A percentile compares a stretch with the other conserved stretches of the same genome.
Conservation (phyloP, 92 coral and sea anemone genomes). For the Meandrina meandrites region DNA sequence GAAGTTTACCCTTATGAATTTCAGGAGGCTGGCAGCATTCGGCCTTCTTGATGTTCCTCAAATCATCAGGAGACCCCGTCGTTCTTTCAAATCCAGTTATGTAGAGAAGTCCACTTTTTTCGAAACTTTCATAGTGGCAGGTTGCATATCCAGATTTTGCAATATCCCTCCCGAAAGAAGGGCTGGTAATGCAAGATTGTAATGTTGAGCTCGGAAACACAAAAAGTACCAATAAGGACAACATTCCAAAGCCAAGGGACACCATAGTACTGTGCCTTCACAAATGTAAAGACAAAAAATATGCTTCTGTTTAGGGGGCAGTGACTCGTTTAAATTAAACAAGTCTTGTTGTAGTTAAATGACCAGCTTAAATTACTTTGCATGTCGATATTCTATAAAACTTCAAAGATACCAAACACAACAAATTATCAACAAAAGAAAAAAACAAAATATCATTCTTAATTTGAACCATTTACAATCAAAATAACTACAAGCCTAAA, state of each 20-base stretch:
- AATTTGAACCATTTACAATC: too few species aligned
- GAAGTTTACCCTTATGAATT: background rate
- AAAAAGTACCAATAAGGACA: background rate
- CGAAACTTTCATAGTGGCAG: background rate
- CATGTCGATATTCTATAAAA: too few species aligned
- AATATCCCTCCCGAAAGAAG: background rate
- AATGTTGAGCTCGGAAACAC: background rate
- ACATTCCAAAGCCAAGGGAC: background rate
- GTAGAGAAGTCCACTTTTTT: background rate
- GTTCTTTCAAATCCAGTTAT: conserved; percentile 9
- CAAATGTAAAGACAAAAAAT: too few species aligned
- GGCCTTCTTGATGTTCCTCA: conserved; percentile 1
- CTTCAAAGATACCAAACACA: too few species aligned
- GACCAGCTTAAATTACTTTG: too few species aligned
- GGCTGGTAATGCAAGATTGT: background rate
- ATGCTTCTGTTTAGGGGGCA: too few species aligned
- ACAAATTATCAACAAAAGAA: too few species aligned
- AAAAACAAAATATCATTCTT: too few species aligned
- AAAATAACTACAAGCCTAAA: too few species aligned
- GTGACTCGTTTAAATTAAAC: too few species aligned
- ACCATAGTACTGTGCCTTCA: background rate
- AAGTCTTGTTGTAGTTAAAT: too few species aligned
- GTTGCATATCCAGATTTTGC: conserved; percentile 6
- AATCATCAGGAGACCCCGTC: background rate
- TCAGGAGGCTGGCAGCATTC: conserved; percentile 19